Base-by-base conservation (phyloP, 2,888 invertebrate species). In the Drosophila emarginata region DNA sequence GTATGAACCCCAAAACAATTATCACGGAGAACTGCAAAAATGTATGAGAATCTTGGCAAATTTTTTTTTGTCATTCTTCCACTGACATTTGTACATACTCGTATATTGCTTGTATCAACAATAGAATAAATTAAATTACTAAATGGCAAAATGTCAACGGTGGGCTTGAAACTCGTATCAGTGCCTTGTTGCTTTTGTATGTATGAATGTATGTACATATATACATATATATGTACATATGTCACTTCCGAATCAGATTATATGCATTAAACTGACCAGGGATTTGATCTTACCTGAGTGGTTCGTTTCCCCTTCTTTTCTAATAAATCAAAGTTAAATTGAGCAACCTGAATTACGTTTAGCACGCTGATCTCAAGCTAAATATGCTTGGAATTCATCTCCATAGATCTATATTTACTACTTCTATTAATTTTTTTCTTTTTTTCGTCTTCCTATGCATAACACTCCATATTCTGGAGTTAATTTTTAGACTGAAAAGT, bases 61-160 rank as follows among this genome's bases (percentile, higher is more conserved):
- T 12, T 21, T 21, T 12, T 45, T 7, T 45, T 21, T 18, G 14
- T 14, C n/a, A 18, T 50, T 51, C 51, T 23, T 0, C 11, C n/a
- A 21, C 21, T 32, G 12, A 5, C 53, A 54, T 32, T 18, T 11
- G 15, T 54, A 18, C 6, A 36, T 18, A 54, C 18, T n/a, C n/a
- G 12, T 32, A 14, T 15, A 15, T 32, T 36, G 36, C 32, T 12
- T 54, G 54, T 36, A 18, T 15, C 54, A 54, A 36, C 36, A 12
- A 36, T 36, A n/a, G 37, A 56, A 63, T 67, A 39, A 51, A 59
- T 51, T 58, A 56, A 15, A 56, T 67, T 53, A 63, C 40, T 51
- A 37, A 61, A 61, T 40, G 56, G 26, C 26, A 50, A 59, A 45
- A 18, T 15, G 32, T 45, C 59, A 32, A 59, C 59, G 28, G 32